phyloP scores from a whole-genome alignment of 2,113 vertebrate genomes.

The Prunella fulvescens region DNA sequence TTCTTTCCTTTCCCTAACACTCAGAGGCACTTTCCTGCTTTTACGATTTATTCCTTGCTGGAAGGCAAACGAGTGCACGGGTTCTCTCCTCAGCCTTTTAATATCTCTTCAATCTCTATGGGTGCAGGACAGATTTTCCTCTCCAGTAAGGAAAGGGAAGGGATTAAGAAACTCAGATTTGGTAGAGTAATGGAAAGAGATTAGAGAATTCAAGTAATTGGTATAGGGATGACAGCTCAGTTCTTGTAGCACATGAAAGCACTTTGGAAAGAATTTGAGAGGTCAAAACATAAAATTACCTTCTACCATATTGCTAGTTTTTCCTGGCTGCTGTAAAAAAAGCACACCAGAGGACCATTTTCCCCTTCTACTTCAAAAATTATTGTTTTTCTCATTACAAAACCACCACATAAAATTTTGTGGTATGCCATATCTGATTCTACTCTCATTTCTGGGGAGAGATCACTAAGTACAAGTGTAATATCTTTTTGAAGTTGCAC shows the following conservation, averaged over 20 bases:
- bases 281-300: conserved; percentile 55
- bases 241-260: neutral
- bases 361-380: neutral
- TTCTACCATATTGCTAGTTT: conserved; percentile 18
- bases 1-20: neutral
- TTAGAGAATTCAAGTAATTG: conserved; percentile 38
- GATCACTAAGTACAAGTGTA: neutral
- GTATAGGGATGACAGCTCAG: neutral
- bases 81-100: conserved; percentile 2
- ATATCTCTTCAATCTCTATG: conserved; percentile 1
- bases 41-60: neutral
- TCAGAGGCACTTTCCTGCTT: neutral
- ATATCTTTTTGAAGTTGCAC: neutral
- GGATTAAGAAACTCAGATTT: conserved; percentile 36
- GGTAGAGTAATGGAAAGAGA: conserved; percentile 36
- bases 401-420: conserved; percentile 19
- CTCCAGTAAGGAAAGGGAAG: neutral
- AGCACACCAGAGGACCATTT: conserved; percentile 37
- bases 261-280: conserved; percentile 31
- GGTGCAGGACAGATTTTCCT: neutral
- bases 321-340: neutral
- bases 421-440: neutral
- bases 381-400: conserved; percentile 46
- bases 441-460: neutral
- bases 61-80: neutral